These are phyloP conservation scores for Solenodon paradoxus DNA, from an alignment of 2,113 vertebrate genomes.

Conservation along the genomic window DNA sequence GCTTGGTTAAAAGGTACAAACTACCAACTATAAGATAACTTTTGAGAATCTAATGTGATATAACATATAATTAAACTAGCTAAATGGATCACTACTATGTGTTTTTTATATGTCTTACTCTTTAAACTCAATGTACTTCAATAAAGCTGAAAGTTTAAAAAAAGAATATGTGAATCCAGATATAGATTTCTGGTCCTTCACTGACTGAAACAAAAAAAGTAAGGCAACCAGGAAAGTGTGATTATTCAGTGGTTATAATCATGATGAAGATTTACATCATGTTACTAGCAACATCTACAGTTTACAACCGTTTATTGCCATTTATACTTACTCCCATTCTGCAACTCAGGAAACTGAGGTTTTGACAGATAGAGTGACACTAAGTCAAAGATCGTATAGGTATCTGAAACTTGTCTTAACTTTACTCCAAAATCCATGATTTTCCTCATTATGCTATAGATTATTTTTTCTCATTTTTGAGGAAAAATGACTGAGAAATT, in stretches of 20 bases:
- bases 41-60: neutral
- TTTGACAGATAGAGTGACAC: neutral
- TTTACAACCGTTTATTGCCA: neutral
- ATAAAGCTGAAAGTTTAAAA: neutral
- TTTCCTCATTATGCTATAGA: neutral
- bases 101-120: neutral
- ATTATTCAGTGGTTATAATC: neutral
- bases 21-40: neutral
- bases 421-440: neutral
- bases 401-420: neutral
- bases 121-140: neutral
- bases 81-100: neutral
- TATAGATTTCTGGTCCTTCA: neutral
- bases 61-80: neutral
- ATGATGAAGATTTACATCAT: neutral
- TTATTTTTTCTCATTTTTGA: neutral
- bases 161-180: neutral
- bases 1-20: neutral
- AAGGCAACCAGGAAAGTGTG: neutral
- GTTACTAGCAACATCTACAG: neutral
- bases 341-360: neutral
- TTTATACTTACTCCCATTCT: neutral
- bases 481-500: neutral
- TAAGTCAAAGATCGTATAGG: neutral
- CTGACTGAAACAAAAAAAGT: neutral